A percentile compares a stretch with the other conserved stretches of the same genome.
Evolutionary conservation across 2,888 invertebrate species (phyloP).

Genomic region (Nemurella pictetii): DNA sequence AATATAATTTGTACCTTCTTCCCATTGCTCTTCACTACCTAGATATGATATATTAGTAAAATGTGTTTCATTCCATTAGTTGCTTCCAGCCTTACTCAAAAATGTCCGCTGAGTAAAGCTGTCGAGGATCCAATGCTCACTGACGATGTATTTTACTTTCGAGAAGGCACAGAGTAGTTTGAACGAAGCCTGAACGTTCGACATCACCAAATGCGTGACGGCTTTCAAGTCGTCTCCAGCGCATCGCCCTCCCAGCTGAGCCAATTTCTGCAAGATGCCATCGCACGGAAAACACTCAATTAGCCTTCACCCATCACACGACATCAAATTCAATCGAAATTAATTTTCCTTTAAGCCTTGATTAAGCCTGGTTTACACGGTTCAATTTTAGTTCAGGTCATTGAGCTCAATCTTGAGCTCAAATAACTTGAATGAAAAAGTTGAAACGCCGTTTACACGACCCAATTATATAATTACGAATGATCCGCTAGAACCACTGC

Average conservation of each 20-base stretch:
- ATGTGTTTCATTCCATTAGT: too few relatives aligned
- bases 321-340: too few relatives aligned
- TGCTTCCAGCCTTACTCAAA: constrained; percentile 58
- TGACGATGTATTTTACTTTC: constrained; percentile 77
- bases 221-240: constrained; percentile 72
- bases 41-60: too few relatives aligned
- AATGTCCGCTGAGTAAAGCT: constrained; percentile 80
- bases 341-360: too few relatives aligned
- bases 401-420: too few relatives aligned
- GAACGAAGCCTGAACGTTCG: constrained; percentile 75
- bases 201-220: constrained; percentile 90
- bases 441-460: too few relatives aligned
- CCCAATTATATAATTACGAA: too few relatives aligned
- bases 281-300: not conserved
- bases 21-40: too few relatives aligned
- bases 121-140: constrained; percentile 83
- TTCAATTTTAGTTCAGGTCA: too few relatives aligned
- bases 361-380: too few relatives aligned
- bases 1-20: not conserved
- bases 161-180: constrained; percentile 86
- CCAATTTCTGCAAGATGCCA: constrained; percentile 54
- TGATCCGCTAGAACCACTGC: too few relatives aligned
- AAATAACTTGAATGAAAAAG: too few relatives aligned
- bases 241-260: constrained; percentile 81
- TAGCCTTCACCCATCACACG: not conserved